A percentile compares a stretch with the other conserved stretches of the same genome.
Conservation (phyloP, 2,113 vertebrate species). For the Monopterus albus region DNA sequence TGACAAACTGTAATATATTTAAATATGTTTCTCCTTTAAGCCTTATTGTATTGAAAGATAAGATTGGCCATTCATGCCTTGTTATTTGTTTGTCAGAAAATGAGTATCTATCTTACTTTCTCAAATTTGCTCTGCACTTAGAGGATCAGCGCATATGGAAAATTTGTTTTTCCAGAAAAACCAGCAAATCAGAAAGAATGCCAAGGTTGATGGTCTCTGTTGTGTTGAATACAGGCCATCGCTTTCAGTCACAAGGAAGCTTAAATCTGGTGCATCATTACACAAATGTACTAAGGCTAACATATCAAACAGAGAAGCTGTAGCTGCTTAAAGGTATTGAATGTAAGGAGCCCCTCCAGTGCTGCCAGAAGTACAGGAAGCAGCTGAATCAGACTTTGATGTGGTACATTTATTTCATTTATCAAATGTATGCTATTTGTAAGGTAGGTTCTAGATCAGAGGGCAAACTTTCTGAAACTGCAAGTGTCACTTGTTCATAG, state of each 20-base stretch:
- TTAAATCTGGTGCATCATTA: conserved; percentile 2
- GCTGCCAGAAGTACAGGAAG: conserved; percentile 2
- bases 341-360: no score
- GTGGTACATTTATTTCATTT: not conserved
- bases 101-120: not conserved
- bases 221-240: conserved; percentile 33
- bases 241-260: conserved; percentile 3
- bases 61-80: not conserved
- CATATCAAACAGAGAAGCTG: not conserved
- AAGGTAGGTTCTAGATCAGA: not conserved
- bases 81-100: conserved; percentile 8
- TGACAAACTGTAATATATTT: conserved; percentile 1
- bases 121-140: not conserved
- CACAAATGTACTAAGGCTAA: conserved; percentile 1
- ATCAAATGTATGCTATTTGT: not conserved
- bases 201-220: conserved; percentile 1
- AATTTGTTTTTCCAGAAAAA: conserved; percentile 20
- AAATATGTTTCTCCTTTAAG: not conserved
- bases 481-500: not conserved
- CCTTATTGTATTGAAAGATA: not conserved
- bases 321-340: no score
- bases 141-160: conserved; percentile 1
- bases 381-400: not conserved
- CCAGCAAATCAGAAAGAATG: not conserved
- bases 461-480: not conserved